Percentiles rank a stretch among this genome's conserved stretches.
Evolutionary conservation across 2,888 invertebrate genomes (phyloP).

Genomic region (Lacanobia oleracea): DNA sequence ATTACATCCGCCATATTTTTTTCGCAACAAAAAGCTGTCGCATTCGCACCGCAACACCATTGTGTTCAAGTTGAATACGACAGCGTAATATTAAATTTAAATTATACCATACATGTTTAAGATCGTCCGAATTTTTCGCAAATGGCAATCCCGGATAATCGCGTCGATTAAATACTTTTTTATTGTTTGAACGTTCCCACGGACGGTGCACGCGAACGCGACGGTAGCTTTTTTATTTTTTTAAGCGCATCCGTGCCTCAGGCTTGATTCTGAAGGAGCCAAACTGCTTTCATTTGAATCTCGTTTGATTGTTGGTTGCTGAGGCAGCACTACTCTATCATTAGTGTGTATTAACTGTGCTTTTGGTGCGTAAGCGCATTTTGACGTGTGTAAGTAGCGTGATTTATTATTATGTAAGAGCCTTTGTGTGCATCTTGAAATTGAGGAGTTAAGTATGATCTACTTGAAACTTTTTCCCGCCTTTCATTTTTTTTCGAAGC

Average conservation of each 20-base stretch:
- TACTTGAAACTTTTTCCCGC: slow-evolving; percentile 65
- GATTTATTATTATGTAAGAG: slow-evolving; percentile 78
- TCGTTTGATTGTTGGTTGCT: slow-evolving; percentile 83
- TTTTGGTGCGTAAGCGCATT: slow-evolving; percentile 82
- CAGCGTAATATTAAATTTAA: slow-evolving; percentile 60
- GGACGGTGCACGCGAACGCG: slow-evolving; percentile 83
- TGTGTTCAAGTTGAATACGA: slow-evolving; percentile 71
- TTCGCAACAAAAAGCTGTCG: slow-evolving; percentile 71
- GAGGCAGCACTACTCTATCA: slow-evolving; percentile 79
- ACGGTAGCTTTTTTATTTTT: slow-evolving; percentile 68
- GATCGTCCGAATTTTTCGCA: slow-evolving; percentile 79
- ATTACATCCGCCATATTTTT: slow-evolving; percentile 82
- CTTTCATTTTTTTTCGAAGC: slow-evolving; percentile 61
- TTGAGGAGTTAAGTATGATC: slow-evolving; percentile 69
- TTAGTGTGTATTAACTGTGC: slow-evolving; percentile 82
- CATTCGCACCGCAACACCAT: slow-evolving; percentile 71
- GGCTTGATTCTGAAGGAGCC: slow-evolving; percentile 79
- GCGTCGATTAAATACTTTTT: slow-evolving; percentile 75
- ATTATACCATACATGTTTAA: slow-evolving; percentile 62
- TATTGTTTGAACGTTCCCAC: slow-evolving; percentile 86
- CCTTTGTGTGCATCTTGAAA: slow-evolving; percentile 70
- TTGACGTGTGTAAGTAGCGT: slow-evolving; percentile 83
- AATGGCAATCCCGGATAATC: slow-evolving; percentile 81
- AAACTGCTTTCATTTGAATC: slow-evolving; percentile 84
- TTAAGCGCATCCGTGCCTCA: slow-evolving; percentile 83